A percentile compares a stretch with the other conserved stretches of the same genome.
These are phyloP conservation scores for Actinia equina DNA, from an alignment of 64 coral and sea anemone genomes.

Conservation along the genomic window DNA sequence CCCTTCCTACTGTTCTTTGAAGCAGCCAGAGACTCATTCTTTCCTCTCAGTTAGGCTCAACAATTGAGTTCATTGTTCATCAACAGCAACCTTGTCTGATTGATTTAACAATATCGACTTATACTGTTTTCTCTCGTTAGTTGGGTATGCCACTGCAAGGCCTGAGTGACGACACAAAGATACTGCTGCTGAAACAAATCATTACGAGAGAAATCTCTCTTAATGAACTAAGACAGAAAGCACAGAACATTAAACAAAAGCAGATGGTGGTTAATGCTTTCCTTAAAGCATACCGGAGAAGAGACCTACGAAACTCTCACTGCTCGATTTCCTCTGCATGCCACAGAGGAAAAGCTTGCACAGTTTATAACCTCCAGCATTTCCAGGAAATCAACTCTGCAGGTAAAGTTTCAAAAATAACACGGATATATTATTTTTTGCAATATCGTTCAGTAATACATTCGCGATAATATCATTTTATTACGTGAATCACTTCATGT, in stretches of 20 bases:
- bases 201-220: not conserved
- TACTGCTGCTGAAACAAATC: not conserved
- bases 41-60: too few relatives aligned
- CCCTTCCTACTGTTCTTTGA: too few relatives aligned
- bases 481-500: too few relatives aligned
- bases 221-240: conserved; percentile 17
- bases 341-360: conserved; percentile 37
- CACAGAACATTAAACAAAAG: conserved; percentile 17
- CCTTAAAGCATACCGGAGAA: conserved; percentile 4
- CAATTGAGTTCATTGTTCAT: too few relatives aligned
- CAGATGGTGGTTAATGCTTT: not conserved
- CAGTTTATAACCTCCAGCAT: not conserved
- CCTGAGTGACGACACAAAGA: conserved; percentile 25
- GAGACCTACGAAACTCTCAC: conserved; percentile 8
- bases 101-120: too few relatives aligned
- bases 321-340: conserved; percentile 12
- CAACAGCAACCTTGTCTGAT: too few relatives aligned
- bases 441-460: too few relatives aligned
- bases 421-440: too few relatives aligned
- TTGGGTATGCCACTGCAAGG: conserved; percentile 40
- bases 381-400: not conserved
- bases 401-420: too few relatives aligned
- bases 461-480: too few relatives aligned
- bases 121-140: too few relatives aligned
- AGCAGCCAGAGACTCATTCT: too few relatives aligned